Evolutionary conservation across 2,888 invertebrate species (phyloP), one percentile per base, ranked within the genome.

Genomic region (Ectemnius continuus): DNA sequence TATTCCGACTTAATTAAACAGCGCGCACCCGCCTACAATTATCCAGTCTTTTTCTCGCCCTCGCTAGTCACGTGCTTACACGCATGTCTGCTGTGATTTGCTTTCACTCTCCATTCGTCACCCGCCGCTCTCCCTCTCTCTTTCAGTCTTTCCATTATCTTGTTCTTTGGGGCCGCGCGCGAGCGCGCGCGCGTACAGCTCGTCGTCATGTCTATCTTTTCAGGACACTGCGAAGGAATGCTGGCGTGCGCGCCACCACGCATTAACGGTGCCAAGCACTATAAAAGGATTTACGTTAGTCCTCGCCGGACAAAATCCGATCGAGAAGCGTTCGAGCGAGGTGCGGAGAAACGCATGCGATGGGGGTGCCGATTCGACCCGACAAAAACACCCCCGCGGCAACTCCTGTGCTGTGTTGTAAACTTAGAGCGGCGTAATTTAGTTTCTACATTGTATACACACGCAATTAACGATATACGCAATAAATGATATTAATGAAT

Each of bases 381-480:
- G 65, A 75, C 64, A 68, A 67, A 73, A 65, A 67, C 78, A 79
- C 85, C 83, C 87, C 87, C 87, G 89, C 88, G 88, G 85, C 86
- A 85, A 89, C 86, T 88, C 88, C 84, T 90, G 91, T 90, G 91
- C 90, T 90, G 91, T 91, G 91, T 90, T 90, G 88, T 89, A 90
- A 89, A 89, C 88, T 89, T 90, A 90, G 87, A 88, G 90, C 84
- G 87, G 88, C 87, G 85, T 80, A 76, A 80, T 87, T 86, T 89
- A 88, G 87, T 88, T 89, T 88, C 85, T 86, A 82, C 80, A 76
- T 82, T 78, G 82, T 83, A 78, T 82, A 81, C 82, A 36, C 36
- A 78, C 73, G 73, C 83, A 84, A 86, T 88, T 74, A 88, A 88
- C 84, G 85, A 88, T 88, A 88, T 88, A 90, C 90, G 88, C 87